These are phyloP conservation scores for Chionodraco myersi DNA, from an alignment of 2,113 vertebrate genomes.

Conservation along the genomic window DNA sequence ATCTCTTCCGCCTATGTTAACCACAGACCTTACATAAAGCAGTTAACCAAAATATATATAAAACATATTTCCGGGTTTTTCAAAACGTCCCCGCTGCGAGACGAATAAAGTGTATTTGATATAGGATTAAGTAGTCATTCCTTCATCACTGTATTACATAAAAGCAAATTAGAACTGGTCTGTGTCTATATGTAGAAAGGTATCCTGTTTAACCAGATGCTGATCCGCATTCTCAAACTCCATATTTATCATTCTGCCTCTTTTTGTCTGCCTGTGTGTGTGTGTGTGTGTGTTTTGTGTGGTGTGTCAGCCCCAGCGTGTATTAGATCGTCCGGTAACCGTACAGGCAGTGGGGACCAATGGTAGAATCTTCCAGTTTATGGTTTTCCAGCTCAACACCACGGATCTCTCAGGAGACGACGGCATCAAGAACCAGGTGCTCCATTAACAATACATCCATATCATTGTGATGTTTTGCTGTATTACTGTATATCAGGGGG, in stretches of 20 bases:
- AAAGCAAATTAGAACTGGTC: neutral
- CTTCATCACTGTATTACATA: no score
- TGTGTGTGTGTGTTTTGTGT: neutral
- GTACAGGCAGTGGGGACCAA: slow-evolving; percentile 89
- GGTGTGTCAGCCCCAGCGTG: slow-evolving; percentile 66
- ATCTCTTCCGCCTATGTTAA: no score
- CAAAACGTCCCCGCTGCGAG: no score
- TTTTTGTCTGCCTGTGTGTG: neutral
- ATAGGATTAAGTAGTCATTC: no score
- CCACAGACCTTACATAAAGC: no score
- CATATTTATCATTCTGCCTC: neutral
- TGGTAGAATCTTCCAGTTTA: slow-evolving; percentile 88
- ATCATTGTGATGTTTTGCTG: neutral
- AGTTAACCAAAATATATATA: no score
- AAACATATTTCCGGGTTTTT: no score
- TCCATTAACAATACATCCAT: neutral
- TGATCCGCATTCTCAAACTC: neutral
- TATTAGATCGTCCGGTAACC: slow-evolving; percentile 87
- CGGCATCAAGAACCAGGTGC: slow-evolving; percentile 89
- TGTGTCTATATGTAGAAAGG: no score
- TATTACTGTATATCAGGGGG: no score
- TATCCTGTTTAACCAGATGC: neutral
- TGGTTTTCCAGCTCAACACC: slow-evolving; percentile 93
- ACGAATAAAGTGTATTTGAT: no score
- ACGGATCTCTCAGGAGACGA: slow-evolving; percentile 83